These are phyloP conservation scores for Synergus umbraculus DNA, from an alignment of 2,888 invertebrate species.

Conservation along the genomic window DNA sequence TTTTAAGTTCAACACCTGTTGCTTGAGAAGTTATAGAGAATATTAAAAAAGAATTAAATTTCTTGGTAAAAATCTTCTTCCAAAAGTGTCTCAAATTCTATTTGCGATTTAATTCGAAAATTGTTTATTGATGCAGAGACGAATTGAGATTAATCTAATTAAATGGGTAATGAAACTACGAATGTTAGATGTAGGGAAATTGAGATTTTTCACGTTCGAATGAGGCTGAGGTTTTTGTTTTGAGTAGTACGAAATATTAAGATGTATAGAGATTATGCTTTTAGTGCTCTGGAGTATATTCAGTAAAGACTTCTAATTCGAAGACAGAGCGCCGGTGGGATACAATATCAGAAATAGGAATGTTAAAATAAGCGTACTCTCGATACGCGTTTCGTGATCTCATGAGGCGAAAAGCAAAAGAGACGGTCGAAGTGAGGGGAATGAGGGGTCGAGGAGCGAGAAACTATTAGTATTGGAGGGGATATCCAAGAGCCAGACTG, in stretches of 20 bases:
- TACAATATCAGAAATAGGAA: slow-evolving; percentile 70
- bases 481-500: slow-evolving; percentile 52
- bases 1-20: slow-evolving; percentile 3
- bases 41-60: no score
- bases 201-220: neutral
- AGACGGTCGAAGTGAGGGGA: slow-evolving; percentile 12
- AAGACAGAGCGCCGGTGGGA: slow-evolving; percentile 63
- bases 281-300: slow-evolving; percentile 15
- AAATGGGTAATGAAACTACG: neutral
- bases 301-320: slow-evolving; percentile 66
- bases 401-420: slow-evolving; percentile 42
- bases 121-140: neutral
- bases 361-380: slow-evolving; percentile 70
- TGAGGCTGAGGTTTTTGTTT: neutral
- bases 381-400: slow-evolving; percentile 60
- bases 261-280: neutral
- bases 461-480: slow-evolving; percentile 49
- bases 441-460: slow-evolving; percentile 25
- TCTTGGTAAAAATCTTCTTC: no score
- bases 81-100: no score
- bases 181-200: neutral
- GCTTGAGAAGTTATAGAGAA: neutral
- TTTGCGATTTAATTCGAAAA: no score
- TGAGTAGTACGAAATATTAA: neutral
- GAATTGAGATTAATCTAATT: neutral